Evolutionary conservation across 2,113 vertebrate species (phyloP).

Genomic region (Channa maculata): DNA sequence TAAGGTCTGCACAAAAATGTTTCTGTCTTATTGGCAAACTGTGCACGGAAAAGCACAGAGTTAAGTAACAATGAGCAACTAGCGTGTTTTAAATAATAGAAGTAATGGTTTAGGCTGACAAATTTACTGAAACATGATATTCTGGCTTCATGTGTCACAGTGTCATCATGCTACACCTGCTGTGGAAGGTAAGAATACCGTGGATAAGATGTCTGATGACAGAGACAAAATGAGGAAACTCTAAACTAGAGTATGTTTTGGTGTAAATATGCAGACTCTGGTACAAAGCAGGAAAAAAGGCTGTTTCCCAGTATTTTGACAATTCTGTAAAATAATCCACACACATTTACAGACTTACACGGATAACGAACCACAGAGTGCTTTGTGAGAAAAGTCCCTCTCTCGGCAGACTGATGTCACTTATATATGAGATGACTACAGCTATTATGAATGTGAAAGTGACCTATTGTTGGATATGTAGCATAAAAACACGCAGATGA

Average conservation of each 20-base stretch:
- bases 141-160: background rate
- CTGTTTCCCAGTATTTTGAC: no score
- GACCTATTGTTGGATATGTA: background rate
- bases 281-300: no score
- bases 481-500: background rate
- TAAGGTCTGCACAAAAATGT: slow-evolving; percentile 16
- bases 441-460: background rate
- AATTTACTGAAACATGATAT: background rate
- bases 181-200: background rate
- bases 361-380: background rate
- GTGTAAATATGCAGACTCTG: background rate
- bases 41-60: background rate
- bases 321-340: no score
- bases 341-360: background rate
- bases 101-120: background rate
- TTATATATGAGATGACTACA: background rate
- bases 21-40: slow-evolving; percentile 9
- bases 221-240: background rate
- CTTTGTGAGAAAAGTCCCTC: background rate
- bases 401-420: no score
- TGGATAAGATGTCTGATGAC: background rate
- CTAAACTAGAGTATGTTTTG: slow-evolving; percentile 1
- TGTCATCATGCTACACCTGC: background rate
- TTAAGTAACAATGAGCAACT: background rate
- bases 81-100: background rate